phyloP scores from a whole-genome alignment of 2,113 vertebrate genomes.

The Lethenteron camtschaticum region DNA sequence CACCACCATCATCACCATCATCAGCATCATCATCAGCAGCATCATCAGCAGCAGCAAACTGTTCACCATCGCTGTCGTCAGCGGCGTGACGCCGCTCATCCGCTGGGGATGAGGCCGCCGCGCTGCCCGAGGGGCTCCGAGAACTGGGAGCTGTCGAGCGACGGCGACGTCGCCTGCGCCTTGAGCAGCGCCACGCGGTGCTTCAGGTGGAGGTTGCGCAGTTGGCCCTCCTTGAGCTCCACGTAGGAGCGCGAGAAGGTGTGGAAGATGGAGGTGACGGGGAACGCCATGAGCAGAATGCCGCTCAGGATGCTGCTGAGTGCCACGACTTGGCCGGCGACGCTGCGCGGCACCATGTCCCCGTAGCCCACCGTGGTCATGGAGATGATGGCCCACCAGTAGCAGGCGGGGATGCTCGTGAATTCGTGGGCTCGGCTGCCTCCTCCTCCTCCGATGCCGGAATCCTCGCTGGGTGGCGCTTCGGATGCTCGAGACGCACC shows the following conservation, averaged over 20 bases:
- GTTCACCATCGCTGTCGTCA: too few species aligned
- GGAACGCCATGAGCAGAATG: constrained; percentile 88
- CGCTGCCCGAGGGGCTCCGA: too few species aligned
- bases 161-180: too few species aligned
- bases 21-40: too few species aligned
- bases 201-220: constrained; percentile 28
- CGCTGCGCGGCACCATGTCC: constrained; percentile 87
- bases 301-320: constrained; percentile 87
- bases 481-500: too few species aligned
- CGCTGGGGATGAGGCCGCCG: too few species aligned
- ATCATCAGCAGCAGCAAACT: too few species aligned
- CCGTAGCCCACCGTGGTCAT: constrained; percentile 95
- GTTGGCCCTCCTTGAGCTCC: constrained; percentile 73
- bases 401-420: constrained; percentile 70
- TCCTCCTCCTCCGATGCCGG: background rate
- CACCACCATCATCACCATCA: too few species aligned
- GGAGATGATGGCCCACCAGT: constrained; percentile 97
- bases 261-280: constrained; percentile 86
- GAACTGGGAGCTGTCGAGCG: too few species aligned
- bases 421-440: constrained; percentile 71
- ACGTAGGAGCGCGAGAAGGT: constrained; percentile 83
- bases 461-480: too few species aligned
- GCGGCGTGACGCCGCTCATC: too few species aligned
- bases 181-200: background rate
- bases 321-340: constrained; percentile 80